Conservation (phyloP, 2,888 invertebrate genomes). For the Callyntrura guangdongensis region DNA sequence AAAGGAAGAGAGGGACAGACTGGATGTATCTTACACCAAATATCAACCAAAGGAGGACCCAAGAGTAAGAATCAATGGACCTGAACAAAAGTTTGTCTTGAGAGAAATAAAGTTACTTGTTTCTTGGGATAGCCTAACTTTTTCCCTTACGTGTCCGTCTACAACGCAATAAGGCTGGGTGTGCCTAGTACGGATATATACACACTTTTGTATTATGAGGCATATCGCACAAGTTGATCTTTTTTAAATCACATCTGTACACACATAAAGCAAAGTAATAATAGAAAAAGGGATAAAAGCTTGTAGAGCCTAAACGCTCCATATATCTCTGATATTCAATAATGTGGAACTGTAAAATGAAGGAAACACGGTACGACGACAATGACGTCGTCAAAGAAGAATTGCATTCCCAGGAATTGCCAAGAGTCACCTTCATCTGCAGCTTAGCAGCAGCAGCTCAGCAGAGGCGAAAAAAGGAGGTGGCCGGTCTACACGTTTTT, state of each 20-base stretch:
- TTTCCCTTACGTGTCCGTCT: neutral
- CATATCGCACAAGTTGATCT: conserved; percentile 56
- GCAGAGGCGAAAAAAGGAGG: neutral
- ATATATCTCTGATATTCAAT: conserved; percentile 43
- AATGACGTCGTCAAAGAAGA: conserved; percentile 49
- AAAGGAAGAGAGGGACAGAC: neutral
- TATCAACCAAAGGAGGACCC: conserved; percentile 60
- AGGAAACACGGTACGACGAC: conserved; percentile 69
- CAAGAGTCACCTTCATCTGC: conserved; percentile 4
- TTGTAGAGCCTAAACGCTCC: neutral
- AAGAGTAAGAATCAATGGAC: conserved; percentile 81
- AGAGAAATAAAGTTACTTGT: conserved; percentile 58
- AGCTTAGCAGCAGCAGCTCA: neutral
- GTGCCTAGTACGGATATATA: neutral
- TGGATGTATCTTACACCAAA: conserved; percentile 23
- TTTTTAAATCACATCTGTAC: conserved; percentile 40
- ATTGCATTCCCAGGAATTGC: conserved; percentile 57
- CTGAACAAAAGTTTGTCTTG: conserved; percentile 81
- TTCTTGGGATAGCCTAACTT: conserved; percentile 19
- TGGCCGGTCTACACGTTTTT: neutral
- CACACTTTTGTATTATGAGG: conserved; percentile 32
- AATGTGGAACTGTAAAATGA: conserved; percentile 70
- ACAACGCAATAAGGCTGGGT: too few relatives aligned
- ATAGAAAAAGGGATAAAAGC: conserved; percentile 20
- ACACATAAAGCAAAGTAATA: conserved; percentile 6